These are phyloP conservation scores for Plodia interpunctella DNA, from an alignment of 1,140 invertebrate species.

Conservation along the genomic window DNA sequence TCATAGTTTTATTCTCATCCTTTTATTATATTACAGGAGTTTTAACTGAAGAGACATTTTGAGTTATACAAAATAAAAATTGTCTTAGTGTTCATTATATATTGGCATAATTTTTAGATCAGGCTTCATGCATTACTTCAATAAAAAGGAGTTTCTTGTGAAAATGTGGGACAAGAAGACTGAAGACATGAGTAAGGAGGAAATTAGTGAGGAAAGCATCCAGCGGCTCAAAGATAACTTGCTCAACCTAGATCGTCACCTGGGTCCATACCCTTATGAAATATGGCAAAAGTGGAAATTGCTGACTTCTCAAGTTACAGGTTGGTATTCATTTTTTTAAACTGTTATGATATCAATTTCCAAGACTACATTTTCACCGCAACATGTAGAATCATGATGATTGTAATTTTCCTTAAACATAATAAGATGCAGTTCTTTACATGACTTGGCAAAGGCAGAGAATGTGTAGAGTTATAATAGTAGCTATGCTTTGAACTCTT, in stretches of 20 bases:
- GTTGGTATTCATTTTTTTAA: constrained; percentile 40
- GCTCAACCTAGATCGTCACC: constrained; percentile 85
- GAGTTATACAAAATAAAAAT: no score
- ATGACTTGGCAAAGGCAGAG: no score
- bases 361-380: no score
- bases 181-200: constrained; percentile 82
- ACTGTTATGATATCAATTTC: not conserved
- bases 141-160: constrained; percentile 88
- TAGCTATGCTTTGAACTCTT: not conserved
- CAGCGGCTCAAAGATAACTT: constrained; percentile 84
- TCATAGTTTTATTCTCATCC: no score
- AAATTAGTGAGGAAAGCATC: constrained; percentile 78
- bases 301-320: constrained; percentile 86
- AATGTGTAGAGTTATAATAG: no score
- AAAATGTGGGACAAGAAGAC: constrained; percentile 88
- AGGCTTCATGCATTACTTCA: constrained; percentile 95
- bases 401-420: no score
- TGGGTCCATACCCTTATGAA: constrained; percentile 96
- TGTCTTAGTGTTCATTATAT: no score
- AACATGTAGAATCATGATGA: no score
- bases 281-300: constrained; percentile 91
- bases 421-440: no score
- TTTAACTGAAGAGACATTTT: no score
- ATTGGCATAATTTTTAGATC: constrained; percentile 75
- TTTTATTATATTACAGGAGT: no score